phyloP scores from a whole-genome alignment of 2,797 vertebrate genomes.

The Cyclopterus lumpus region DNA sequence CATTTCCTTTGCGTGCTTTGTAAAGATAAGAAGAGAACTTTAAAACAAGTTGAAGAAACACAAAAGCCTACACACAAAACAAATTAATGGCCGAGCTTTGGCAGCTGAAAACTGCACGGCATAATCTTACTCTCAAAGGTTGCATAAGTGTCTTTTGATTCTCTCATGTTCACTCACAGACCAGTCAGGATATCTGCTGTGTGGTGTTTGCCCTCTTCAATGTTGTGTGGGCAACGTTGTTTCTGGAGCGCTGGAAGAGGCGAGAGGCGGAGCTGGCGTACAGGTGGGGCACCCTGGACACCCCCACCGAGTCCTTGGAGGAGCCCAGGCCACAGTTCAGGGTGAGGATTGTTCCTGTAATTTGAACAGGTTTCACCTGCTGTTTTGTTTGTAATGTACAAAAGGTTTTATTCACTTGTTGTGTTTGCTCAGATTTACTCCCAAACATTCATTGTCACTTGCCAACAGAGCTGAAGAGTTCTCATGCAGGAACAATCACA shows the following conservation, averaged over 20 bases:
- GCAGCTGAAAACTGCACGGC: not conserved
- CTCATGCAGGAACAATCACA: not conserved
- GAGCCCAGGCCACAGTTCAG: slow-evolving; percentile 94
- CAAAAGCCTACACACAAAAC: not conserved
- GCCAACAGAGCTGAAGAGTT: not conserved
- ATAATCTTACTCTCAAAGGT: not conserved
- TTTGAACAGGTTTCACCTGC: not conserved
- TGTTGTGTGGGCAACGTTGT: slow-evolving; percentile 94
- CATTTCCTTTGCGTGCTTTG: not conserved
- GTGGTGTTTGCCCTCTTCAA: slow-evolving; percentile 95
- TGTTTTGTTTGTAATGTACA: not conserved
- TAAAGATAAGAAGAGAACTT: not conserved
- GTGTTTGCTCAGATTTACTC: not conserved
- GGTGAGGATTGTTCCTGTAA: slow-evolving; percentile 78
- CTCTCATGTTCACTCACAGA: slow-evolving; percentile 74
- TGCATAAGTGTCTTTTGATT: slow-evolving; percentile 14
- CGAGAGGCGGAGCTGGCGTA: slow-evolving; percentile 92
- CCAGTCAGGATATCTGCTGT: slow-evolving; percentile 93
- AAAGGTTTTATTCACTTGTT: not conserved
- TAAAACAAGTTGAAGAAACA: not conserved
- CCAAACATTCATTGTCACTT: not conserved
- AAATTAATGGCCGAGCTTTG: not conserved
- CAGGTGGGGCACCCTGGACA: slow-evolving; percentile 94
- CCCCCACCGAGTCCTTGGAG: slow-evolving; percentile 89
- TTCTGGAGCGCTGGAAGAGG: slow-evolving; percentile 95